phyloP scores from a whole-genome alignment of 1,140 invertebrate genomes.

The Magallana gigas region DNA sequence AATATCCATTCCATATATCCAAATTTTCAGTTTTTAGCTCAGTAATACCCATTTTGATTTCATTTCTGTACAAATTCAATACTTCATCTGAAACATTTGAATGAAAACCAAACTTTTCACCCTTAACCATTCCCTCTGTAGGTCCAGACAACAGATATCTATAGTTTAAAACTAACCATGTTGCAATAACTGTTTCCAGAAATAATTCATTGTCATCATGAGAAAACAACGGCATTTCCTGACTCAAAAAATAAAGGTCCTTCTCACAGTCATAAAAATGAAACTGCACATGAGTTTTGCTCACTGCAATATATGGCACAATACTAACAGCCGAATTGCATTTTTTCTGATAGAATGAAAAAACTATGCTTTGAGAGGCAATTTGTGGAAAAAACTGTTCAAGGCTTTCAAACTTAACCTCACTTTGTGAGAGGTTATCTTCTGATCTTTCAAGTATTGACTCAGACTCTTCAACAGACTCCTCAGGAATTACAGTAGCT shows the following conservation, averaged over 20 bases:
- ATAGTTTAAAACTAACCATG: conserved; percentile 37
- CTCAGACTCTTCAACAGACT: not conserved
- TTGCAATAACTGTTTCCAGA: not conserved
- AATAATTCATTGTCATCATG: not conserved
- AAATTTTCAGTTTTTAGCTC: not conserved
- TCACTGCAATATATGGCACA: conserved; percentile 19
- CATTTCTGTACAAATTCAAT: not conserved
- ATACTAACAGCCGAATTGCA: not conserved
- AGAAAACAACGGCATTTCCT: not conserved
- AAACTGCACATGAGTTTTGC: conserved; percentile 28
- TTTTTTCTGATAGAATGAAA: conserved; percentile 40
- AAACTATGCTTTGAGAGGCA: not conserved
- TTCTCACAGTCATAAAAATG: conserved; percentile 36
- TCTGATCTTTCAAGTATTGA: not conserved
- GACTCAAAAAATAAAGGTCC: conserved; percentile 11
- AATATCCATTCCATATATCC: not conserved
- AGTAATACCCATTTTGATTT: not conserved
- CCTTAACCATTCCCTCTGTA: conserved; percentile 26
- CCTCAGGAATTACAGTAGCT: not conserved
- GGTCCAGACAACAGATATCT: not conserved
- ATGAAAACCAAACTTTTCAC: conserved; percentile 27
- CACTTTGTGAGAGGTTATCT: not conserved
- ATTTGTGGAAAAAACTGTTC: not conserved
- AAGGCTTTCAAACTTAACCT: not conserved
- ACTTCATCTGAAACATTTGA: not conserved